A percentile compares a stretch with the other conserved stretches of the same genome.
Conservation (phyloP, 2,113 vertebrate species). For the Prochilodus magdalenae region DNA sequence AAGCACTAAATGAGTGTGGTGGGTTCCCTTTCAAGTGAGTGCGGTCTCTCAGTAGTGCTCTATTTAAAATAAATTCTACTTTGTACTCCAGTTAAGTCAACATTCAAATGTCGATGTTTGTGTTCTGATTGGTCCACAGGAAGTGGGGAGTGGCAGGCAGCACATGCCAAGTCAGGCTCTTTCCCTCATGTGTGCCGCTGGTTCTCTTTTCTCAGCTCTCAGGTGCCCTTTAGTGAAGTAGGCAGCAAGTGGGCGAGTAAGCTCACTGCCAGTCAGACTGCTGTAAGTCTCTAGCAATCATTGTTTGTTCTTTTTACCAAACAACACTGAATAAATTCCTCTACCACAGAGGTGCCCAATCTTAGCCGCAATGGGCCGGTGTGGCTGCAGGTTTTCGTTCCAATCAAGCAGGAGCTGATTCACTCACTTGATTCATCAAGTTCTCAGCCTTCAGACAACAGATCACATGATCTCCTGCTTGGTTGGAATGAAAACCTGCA, state of each 20-base stretch:
- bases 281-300: constrained; percentile 62
- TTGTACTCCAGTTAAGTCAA: not conserved
- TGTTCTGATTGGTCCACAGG: constrained; percentile 68
- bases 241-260: constrained; percentile 80
- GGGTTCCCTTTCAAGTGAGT: no score
- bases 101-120: not conserved
- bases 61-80: no score
- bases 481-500: no score
- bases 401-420: no score
- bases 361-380: no score
- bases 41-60: not conserved
- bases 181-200: constrained; percentile 87
- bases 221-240: constrained; percentile 82
- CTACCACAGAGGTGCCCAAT: no score
- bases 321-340: not conserved
- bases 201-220: constrained; percentile 89
- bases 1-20: no score
- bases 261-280: constrained; percentile 58
- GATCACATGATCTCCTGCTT: no score
- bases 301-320: not conserved
- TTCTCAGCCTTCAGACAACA: no score
- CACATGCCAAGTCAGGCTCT: constrained; percentile 71
- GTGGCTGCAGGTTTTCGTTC: no score
- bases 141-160: constrained; percentile 79
- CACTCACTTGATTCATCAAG: no score